Evolutionary conservation across 2,113 vertebrate genomes (phyloP), one percentile per base, ranked within the genome.

Genomic region (Sturnira hondurensis): DNA sequence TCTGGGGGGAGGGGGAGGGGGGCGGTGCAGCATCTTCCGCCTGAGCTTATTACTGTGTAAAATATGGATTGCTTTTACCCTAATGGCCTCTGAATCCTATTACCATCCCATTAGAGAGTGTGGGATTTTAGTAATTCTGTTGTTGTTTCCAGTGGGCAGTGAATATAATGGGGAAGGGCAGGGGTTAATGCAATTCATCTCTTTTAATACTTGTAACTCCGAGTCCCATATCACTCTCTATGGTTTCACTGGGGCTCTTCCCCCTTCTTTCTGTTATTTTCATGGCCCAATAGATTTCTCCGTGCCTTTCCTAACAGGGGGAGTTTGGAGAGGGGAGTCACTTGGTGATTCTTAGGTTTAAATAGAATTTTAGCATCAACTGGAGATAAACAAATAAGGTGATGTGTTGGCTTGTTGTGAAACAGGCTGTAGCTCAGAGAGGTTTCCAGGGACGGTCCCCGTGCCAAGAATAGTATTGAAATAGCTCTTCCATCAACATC

Each of bases 61-160:
- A 99, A 99, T 99, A 99, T 99, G 98, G 98, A 99, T 99, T 99
- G 98, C 97, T 98, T 99, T 99, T 99, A 99, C 98, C 99, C 98
- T 98, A 98, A 98, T 98, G 99, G 98, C 99, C 98, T 98, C 98
- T 98, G 99, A 99, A 98, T 99, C 98, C 98, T 98, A 99, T 99
- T 99, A 99, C 98, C 98, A 99, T 99, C 98, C 99, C 98, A 99
- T 99, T 99, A 99, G 99, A 99, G 98, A 98, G 98, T 97, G 98
- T 98, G 98, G 98, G 98, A 98, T 98, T 98, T 99, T 98, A 98
- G 98, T 98, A 98, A 99, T 99, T 99, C 98, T 98, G 98, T 99
- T 99, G 99, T 99, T 99, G 98, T 99, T 99, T 99, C 98, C 98
- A 99, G 97, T 98, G 99, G 99, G 98, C 98, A 98, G 98, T 96